phyloP scores from a whole-genome alignment of 1,140 invertebrate species.

The Meloidogyne chitwoodi region DNA sequence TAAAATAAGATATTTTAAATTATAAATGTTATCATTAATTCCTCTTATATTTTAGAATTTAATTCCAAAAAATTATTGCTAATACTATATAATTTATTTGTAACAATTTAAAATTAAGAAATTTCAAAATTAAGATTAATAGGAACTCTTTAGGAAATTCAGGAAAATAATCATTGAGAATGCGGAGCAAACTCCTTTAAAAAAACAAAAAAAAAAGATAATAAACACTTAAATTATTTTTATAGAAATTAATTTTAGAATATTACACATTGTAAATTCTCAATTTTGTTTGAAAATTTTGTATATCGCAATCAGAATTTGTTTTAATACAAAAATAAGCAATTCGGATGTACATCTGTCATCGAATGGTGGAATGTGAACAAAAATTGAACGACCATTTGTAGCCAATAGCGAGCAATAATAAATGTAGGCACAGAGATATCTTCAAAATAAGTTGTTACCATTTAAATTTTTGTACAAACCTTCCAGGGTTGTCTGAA shows the following conservation, averaged over 20 bases:
- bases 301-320: constrained; percentile 11
- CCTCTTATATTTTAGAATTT: background rate
- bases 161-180: background rate
- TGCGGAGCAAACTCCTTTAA: background rate
- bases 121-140: too few relatives aligned
- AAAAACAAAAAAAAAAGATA: background rate
- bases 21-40: background rate
- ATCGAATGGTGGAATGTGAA: constrained; percentile 31
- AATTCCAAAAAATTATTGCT: background rate
- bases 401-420: constrained; percentile 22
- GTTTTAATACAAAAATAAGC: constrained; percentile 15
- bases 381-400: constrained; percentile 25
- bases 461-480: background rate
- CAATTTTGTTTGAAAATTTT: constrained; percentile 6
- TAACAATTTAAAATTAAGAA: too few relatives aligned
- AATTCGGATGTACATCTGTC: constrained; percentile 10
- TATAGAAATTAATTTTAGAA: constrained; percentile 1
- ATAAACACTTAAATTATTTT: background rate
- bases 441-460: constrained; percentile 11
- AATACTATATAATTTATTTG: too few relatives aligned
- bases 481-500: constrained; percentile 25
- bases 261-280: background rate
- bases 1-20: too few relatives aligned
- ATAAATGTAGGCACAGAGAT: constrained; percentile 34
- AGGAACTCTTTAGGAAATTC: background rate